phyloP scores from a whole-genome alignment of 2,888 invertebrate genomes.

The Micoletzkya japonica region DNA sequence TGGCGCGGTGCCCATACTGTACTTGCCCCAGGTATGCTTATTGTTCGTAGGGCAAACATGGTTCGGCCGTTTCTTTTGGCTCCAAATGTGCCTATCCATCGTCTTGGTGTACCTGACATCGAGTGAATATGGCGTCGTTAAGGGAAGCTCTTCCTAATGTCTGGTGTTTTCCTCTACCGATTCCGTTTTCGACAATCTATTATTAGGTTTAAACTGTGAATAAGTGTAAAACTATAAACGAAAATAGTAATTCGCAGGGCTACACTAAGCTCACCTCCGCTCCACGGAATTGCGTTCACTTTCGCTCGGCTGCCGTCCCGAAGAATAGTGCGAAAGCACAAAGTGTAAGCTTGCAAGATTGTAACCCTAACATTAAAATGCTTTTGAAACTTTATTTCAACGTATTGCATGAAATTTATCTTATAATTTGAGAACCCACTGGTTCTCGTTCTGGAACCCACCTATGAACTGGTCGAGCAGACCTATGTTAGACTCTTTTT shows the following conservation, averaged over 20 bases:
- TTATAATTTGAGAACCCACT: constrained; percentile 72
- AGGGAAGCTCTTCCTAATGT: too few relatives aligned
- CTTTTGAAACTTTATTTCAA: not conserved
- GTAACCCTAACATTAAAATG: not conserved
- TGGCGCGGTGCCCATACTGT: constrained; percentile 80
- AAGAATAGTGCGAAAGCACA: not conserved
- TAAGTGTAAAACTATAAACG: too few relatives aligned
- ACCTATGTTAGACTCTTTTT: constrained; percentile 85
- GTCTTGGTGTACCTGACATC: too few relatives aligned
- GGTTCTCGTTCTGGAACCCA: constrained; percentile 94
- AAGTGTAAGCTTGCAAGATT: too few relatives aligned
- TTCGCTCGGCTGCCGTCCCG: not conserved
- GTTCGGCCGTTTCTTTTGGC: too few relatives aligned
- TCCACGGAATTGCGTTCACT: not conserved
- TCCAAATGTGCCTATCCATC: too few relatives aligned
- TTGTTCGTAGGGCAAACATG: too few relatives aligned
- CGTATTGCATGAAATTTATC: not conserved
- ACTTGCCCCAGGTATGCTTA: constrained; percentile 71
- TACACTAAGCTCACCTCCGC: constrained; percentile 31
- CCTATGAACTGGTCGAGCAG: constrained; percentile 93
- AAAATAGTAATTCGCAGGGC: constrained; percentile 13
- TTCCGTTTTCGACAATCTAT: too few relatives aligned
- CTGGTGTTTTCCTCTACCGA: too few relatives aligned
- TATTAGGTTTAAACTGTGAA: too few relatives aligned
- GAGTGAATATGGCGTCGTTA: too few relatives aligned